Base-by-base conservation (phyloP, 2,797 vertebrate genomes). In the Rhinoraja longicauda region DNA sequence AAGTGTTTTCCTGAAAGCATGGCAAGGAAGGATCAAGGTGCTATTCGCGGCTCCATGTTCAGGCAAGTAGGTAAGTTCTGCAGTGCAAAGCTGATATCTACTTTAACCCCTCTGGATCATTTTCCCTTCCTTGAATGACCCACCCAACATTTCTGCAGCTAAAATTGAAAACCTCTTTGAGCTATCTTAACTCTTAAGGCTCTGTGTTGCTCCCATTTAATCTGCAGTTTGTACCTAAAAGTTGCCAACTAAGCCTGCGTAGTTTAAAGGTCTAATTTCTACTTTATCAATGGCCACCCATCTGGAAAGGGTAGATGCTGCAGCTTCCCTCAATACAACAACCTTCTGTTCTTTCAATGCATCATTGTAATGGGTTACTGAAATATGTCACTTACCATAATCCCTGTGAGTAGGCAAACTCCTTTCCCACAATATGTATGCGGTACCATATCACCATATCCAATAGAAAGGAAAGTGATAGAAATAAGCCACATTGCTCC, bases 401-500 rank as follows among this genome's bases (percentile, higher is more conserved):
- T 99, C 96, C 99, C 99, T 94, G 99, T 99, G 93, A 99, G 98
- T 95, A 99, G 98, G 95, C 99, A 99, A 94, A 99, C 98, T 95
- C 99, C 99, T 97, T 99, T 99, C 93, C 99, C 99, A 97, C 99
- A 99, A 97, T 99, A 99, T n/a, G 98, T 99, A 96, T 99, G 98
- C 93, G 99, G 99, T 95, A 99, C 99, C 98, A 99, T 99, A 95
- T 99, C 99, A 93, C 99, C 99, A 93, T 99, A 99, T 94, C 99
- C 99, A 95, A 99, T 99, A 93, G 99, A 99, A 94, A 99, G 97
- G 97, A 99, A 99, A 94, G 99, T 99, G 97, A 99, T 99, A 95
- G 99, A 99, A 96, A 99, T 99, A 97, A 99, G 98, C 99, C 99
- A 99, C 99, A 99, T 99, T 94, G 99, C 99, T 97, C 99, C 99